Evolutionary conservation across 1,140 invertebrate genomes (phyloP).

Genomic region (Pogonomyrmex barbatus): DNA sequence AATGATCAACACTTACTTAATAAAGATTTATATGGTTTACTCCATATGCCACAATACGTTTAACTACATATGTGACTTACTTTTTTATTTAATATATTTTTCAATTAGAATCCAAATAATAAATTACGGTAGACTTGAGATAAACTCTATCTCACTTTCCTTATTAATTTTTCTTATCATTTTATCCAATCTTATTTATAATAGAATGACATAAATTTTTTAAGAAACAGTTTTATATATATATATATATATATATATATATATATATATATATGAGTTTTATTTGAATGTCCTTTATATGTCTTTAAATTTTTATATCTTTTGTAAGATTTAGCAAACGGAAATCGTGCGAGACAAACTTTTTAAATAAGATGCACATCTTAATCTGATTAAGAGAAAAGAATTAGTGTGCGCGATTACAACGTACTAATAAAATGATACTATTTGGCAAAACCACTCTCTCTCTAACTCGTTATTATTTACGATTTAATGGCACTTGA

Average conservation of each 20-base stretch:
- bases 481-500: background rate
- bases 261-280: no score
- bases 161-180: background rate
- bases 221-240: no score
- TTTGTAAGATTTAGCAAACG: background rate
- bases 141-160: background rate
- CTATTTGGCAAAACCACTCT: background rate
- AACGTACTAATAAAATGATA: conserved; percentile 9
- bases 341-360: background rate
- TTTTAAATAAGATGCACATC: background rate
- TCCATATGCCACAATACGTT: background rate
- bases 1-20: background rate
- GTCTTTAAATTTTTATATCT: background rate
- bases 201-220: no score
- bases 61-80: background rate
- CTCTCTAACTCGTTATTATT: background rate
- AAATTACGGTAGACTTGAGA: background rate
- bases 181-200: background rate
- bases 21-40: background rate
- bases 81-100: background rate
- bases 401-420: background rate
- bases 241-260: no score
- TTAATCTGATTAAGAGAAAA: background rate
- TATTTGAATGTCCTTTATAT: no score
- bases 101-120: background rate